Evolutionary conservation across 23 tunicate species (phyloP).

Genomic region (Diplosoma virens): DNA sequence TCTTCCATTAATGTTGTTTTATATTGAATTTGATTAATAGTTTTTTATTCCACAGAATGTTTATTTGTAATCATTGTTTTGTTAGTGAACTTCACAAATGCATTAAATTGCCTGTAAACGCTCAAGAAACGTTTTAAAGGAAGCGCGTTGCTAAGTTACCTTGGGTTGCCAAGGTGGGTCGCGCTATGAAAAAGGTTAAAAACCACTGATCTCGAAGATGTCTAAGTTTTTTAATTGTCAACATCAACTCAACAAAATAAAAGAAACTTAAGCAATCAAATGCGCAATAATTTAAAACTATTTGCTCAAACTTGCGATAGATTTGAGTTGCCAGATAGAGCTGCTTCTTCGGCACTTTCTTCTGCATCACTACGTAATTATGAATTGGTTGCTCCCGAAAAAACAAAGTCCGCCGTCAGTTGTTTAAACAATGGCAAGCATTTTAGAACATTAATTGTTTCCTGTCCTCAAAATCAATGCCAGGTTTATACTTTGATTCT

Average conservation of each 20-base stretch:
- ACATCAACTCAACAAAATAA: not conserved
- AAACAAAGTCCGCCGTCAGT: no score
- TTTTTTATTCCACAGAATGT: no score
- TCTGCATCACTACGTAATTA: not conserved
- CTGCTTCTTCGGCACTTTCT: conserved; percentile 1
- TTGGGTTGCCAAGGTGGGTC: no score
- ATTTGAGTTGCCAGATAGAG: not conserved
- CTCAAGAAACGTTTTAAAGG: not conserved
- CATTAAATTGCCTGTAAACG: not conserved
- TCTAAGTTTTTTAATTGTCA: not conserved
- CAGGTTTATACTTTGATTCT: no score
- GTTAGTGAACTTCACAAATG: not conserved
- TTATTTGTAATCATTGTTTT: no score
- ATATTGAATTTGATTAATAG: not conserved
- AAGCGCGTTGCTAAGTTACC: no score
- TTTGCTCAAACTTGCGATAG: conserved; percentile 10
- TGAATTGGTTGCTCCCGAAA: not conserved
- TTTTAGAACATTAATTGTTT: no score
- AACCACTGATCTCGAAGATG: not conserved
- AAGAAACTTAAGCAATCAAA: no score
- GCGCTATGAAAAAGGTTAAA: no score
- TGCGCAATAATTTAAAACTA: not conserved
- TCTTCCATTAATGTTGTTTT: not conserved
- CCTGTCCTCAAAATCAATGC: no score
- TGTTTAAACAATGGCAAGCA: no score